These are phyloP conservation scores for Thalassoma bifasciatum DNA, from an alignment of 2,113 vertebrate genomes.

Conservation along the genomic window DNA sequence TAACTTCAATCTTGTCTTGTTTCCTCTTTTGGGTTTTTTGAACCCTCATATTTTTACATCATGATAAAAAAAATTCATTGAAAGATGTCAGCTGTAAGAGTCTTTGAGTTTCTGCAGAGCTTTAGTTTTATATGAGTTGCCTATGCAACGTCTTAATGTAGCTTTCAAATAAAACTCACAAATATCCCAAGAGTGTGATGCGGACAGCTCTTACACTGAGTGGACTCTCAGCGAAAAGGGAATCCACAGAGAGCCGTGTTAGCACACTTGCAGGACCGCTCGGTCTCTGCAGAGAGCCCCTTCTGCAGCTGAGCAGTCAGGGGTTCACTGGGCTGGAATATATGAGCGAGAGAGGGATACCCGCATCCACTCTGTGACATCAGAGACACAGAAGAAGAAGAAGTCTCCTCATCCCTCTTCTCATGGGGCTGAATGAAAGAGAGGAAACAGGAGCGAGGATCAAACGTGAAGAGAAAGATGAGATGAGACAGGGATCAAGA, in stretches of 20 bases:
- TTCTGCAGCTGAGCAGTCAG: slow-evolving; percentile 58
- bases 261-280: slow-evolving; percentile 22
- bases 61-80: no score
- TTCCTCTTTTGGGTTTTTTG: no score
- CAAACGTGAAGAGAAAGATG: background rate
- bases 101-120: no score
- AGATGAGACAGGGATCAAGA: slow-evolving; percentile 9
- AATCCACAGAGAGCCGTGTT: slow-evolving; percentile 24
- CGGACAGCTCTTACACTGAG: slow-evolving; percentile 23
- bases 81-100: no score
- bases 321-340: slow-evolving; percentile 67
- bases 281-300: slow-evolving; percentile 31
- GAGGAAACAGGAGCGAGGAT: background rate
- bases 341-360: slow-evolving; percentile 53
- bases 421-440: slow-evolving; percentile 21
- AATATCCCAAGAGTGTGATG: background rate
- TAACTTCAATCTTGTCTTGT: no score
- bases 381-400: slow-evolving; percentile 29
- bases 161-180: no score
- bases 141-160: no score
- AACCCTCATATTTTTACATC: no score
- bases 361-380: slow-evolving; percentile 53
- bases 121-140: no score
- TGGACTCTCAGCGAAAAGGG: slow-evolving; percentile 26
- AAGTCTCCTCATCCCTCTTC: background rate